phyloP scores from a whole-genome alignment of 2,113 vertebrate genomes.

The Xiphophorus couchianus region DNA sequence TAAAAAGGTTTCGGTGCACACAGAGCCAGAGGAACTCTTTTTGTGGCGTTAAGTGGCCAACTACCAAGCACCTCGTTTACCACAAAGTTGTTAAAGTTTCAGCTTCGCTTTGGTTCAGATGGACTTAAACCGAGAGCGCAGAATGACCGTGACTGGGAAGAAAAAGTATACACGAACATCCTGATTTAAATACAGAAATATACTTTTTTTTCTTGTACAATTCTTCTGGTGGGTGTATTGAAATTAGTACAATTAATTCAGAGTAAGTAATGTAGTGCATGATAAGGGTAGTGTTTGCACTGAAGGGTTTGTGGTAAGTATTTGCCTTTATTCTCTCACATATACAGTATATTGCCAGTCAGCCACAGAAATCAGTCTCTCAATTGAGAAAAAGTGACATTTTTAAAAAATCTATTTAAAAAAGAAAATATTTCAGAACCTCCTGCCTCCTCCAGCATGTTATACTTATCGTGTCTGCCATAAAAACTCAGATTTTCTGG shows the following conservation, averaged over 20 bases:
- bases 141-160: constrained; percentile 6
- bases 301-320: constrained; percentile 58
- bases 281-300: constrained; percentile 64
- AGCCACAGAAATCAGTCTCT: constrained; percentile 35
- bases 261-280: constrained; percentile 70
- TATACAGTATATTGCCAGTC: constrained; percentile 57
- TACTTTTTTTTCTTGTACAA: constrained; percentile 38
- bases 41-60: constrained; percentile 75
- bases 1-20: constrained; percentile 58
- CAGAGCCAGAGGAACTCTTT: constrained; percentile 75
- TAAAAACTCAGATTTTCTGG: constrained; percentile 26
- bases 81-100: constrained; percentile 63
- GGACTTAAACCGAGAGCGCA: constrained; percentile 22
- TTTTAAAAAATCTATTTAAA: constrained; percentile 17
- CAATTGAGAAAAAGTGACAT: constrained; percentile 66
- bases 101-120: constrained; percentile 36
- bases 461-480: constrained; percentile 33
- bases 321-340: constrained; percentile 74
- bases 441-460: constrained; percentile 39
- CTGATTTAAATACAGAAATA: constrained; percentile 36
- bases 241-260: constrained; percentile 51
- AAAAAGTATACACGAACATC: constrained; percentile 36
- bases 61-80: constrained; percentile 91
- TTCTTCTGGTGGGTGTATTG: constrained; percentile 49
- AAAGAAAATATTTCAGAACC: constrained; percentile 18